A percentile compares a stretch with the other conserved stretches of the same genome.
Evolutionary conservation across 2,113 vertebrate species (phyloP).

Genomic region (Numida meleagris): DNA sequence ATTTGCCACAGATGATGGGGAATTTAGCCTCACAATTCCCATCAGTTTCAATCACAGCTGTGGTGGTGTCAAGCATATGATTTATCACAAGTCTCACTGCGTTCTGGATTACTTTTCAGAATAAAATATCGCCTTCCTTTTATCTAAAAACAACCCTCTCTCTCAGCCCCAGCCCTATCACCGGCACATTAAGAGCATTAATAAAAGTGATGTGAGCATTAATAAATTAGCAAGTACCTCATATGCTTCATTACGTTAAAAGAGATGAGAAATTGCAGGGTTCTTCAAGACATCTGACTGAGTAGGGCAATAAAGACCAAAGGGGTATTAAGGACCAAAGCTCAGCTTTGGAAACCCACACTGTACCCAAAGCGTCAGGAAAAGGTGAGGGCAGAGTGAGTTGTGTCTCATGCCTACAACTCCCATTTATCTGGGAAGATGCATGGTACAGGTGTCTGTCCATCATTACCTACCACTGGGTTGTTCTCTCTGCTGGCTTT

Average conservation of each 20-base stretch:
- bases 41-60: background rate
- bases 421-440: background rate
- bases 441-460: fast-evolving
- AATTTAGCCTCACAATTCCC: background rate
- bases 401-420: background rate
- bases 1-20: background rate
- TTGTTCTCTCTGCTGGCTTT: background rate
- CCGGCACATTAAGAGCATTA: background rate
- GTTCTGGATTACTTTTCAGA: background rate
- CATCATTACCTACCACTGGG: background rate
- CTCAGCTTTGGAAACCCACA: background rate
- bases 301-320: background rate
- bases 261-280: background rate
- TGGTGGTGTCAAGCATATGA: background rate
- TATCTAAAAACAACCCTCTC: background rate
- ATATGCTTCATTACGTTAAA: background rate
- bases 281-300: background rate
- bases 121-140: conserved; percentile 19
- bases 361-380: background rate
- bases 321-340: background rate
- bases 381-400: background rate
- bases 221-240: background rate
- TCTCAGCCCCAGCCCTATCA: background rate
- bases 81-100: background rate
- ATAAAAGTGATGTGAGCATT: background rate